Evolutionary conservation across 2,888 invertebrate species (phyloP), one percentile per base, ranked within the genome.

Genomic region (Cylindroiulus punctatus): DNA sequence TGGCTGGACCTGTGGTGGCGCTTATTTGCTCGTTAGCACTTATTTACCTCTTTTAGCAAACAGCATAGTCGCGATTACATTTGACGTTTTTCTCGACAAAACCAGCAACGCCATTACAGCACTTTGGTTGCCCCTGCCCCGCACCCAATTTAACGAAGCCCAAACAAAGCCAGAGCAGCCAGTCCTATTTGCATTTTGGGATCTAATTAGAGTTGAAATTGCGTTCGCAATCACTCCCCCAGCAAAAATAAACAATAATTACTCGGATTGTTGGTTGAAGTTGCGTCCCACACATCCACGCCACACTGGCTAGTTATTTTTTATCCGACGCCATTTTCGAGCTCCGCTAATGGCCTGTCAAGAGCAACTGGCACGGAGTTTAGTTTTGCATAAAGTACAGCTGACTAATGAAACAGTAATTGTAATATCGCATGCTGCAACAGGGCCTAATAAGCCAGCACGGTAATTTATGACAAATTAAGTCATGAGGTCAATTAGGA

Each of bases 391-490:
- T 57, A 57, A 57, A 57, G n/a, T 57, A 57, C 1, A 57, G 52
- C n/a, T 57, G 52, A 17, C 52, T 57, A 57, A 57, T 57, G 52
- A 57, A 57, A 57, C 52, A 57, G 52, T 57, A 57, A 57, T 57
- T 57, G 52, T 57, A 57, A 57, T 57, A 57, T 57, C 17, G 52
- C 52, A 57, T 57, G 52, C 52, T 57, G 52, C 52, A 57, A 57
- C 52, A n/a, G 52, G 52, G 52, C 52, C 52, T 57, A 57, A 57
- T 57, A 57, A 57, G 52, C 52, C 2, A n/a, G n/a, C 52, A 57
- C n/a, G 52, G 52, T 57, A 57, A 57, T 57, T 57, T 57, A 57
- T 57, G 52, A 57, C 52, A 57, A 57, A 57, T 57, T 57, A 57
- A 57, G 52, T 57, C 52, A 57, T 57, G 52, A 57, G 52, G 52